Conservation (phyloP, 2,888 invertebrate genomes). For the Melinaea menophilus region DNA sequence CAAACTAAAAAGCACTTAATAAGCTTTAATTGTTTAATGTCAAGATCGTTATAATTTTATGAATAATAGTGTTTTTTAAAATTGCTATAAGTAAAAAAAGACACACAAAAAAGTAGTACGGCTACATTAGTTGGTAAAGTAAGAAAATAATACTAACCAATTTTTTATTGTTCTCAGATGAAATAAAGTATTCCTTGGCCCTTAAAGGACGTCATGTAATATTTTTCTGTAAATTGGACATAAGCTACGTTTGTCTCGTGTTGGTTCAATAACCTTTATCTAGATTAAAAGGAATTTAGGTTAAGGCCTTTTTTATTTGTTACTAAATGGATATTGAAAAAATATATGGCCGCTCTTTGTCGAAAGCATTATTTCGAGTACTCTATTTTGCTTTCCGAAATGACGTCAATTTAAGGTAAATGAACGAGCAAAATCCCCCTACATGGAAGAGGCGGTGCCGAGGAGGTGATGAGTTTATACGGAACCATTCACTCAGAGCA, state of each 20-base stretch:
- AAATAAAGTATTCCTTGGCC: too few species aligned
- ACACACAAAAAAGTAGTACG: too few species aligned
- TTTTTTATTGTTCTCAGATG: too few species aligned
- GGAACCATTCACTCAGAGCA: conserved; percentile 69
- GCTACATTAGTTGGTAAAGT: too few species aligned
- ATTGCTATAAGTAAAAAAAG: too few species aligned
- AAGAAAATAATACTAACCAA: too few species aligned
- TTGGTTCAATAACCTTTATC: conserved; percentile 1
- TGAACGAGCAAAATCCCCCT: conserved; percentile 72
- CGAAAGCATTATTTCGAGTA: conserved; percentile 70
- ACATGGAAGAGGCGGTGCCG: conserved; percentile 74
- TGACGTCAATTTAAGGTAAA: conserved; percentile 76
- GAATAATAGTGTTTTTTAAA: too few species aligned
- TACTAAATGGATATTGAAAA: conserved; percentile 73
- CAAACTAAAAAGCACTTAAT: too few species aligned
- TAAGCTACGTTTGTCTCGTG: background rate
- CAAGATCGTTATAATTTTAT: too few species aligned
- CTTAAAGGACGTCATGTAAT: too few species aligned
- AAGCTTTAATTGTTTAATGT: too few species aligned
- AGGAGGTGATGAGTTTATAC: conserved; percentile 73
- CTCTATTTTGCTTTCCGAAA: conserved; percentile 71
- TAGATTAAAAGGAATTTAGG: conserved; percentile 1
- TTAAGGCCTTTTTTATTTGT: conserved; percentile 59
- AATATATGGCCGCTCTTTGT: conserved; percentile 69
- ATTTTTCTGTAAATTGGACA: background rate